Conservation (phyloP, 2,888 invertebrate species). For the Tenthredo notha region DNA sequence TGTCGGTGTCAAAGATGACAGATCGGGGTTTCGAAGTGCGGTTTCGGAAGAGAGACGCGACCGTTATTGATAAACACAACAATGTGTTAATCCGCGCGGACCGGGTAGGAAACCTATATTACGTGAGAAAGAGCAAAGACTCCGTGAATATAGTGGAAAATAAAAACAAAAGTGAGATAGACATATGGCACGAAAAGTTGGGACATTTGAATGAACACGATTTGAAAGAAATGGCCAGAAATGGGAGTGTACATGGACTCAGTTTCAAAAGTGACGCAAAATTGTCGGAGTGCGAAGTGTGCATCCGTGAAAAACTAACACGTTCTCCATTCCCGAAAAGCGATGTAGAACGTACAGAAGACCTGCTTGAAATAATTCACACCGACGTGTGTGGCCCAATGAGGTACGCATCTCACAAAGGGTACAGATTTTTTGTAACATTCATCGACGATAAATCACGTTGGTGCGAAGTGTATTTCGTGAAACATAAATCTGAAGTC, state of each 20-base stretch:
- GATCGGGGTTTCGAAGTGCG: background rate
- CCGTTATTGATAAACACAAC: background rate
- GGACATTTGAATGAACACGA: slow-evolving; percentile 8
- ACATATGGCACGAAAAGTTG: background rate
- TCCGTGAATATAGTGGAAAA: background rate
- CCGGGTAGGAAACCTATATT: slow-evolving; percentile 2
- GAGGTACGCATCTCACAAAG: slow-evolving; percentile 42
- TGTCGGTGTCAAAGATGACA: background rate
- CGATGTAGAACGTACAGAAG: background rate
- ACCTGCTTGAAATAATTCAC: slow-evolving; percentile 57
- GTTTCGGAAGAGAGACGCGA: background rate
- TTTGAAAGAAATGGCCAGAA: slow-evolving; percentile 6
- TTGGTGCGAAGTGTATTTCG: slow-evolving; percentile 56
- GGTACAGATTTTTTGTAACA: slow-evolving; percentile 56
- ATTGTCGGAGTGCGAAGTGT: slow-evolving; percentile 54
- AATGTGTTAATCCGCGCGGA: background rate
- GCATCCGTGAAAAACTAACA: slow-evolving; percentile 55
- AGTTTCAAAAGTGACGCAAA: slow-evolving; percentile 4
- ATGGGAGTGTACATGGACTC: background rate
- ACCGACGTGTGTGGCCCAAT: slow-evolving; percentile 59
- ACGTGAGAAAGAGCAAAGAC: background rate
- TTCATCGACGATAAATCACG: slow-evolving; percentile 59
- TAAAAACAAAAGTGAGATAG: background rate
- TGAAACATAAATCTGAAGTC: slow-evolving; percentile 56
- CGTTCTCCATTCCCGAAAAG: slow-evolving; percentile 50